Evolutionary conservation across 2,797 vertebrate genomes (phyloP).

Genomic region (Adrianichthys oophorus): DNA sequence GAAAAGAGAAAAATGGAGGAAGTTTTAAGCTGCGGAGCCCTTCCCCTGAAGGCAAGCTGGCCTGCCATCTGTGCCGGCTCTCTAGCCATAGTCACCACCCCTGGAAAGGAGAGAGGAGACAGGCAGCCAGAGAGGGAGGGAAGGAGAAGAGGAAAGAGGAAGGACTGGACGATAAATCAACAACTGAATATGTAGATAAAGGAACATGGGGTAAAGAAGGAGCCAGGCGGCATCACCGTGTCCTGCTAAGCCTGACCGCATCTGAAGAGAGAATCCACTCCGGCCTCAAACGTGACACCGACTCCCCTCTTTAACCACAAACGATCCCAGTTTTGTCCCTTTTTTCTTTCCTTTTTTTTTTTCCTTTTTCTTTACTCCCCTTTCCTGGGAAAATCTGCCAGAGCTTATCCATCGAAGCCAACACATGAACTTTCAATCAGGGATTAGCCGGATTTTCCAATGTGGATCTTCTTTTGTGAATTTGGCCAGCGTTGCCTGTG

Average conservation of each 20-base stretch:
- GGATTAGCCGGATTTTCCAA: slow-evolving; percentile 89
- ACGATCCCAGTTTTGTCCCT: slow-evolving; percentile 74
- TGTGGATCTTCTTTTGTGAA: slow-evolving; percentile 89
- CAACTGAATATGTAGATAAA: slow-evolving; percentile 39
- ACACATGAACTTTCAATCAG: slow-evolving; percentile 89
- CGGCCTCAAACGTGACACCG: slow-evolving; percentile 64
- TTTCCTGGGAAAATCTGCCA: slow-evolving; percentile 86
- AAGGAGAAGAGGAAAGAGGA: slow-evolving; percentile 47
- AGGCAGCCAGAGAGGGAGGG: slow-evolving; percentile 51
- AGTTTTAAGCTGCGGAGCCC: slow-evolving; percentile 80
- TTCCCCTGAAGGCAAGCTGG: slow-evolving; percentile 83
- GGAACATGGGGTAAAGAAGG: slow-evolving; percentile 10
- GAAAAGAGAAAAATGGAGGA: slow-evolving; percentile 74
- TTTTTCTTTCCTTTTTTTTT: slow-evolving; percentile 44
- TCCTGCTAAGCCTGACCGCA: slow-evolving; percentile 9
- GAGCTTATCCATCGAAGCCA: slow-evolving; percentile 86
- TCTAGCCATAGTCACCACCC: slow-evolving; percentile 79
- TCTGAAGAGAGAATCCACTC: slow-evolving; percentile 29
- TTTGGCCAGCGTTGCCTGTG: slow-evolving; percentile 85
- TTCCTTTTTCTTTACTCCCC: slow-evolving; percentile 72
- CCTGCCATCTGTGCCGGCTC: slow-evolving; percentile 82
- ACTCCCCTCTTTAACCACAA: slow-evolving; percentile 74
- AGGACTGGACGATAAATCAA: slow-evolving; percentile 36
- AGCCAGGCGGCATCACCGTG: slow-evolving; percentile 15
- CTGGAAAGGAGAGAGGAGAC: slow-evolving; percentile 68